These are phyloP conservation scores for Sarcophaga subvicina DNA, from an alignment of 2,888 invertebrate genomes.

Conservation along the genomic window DNA sequence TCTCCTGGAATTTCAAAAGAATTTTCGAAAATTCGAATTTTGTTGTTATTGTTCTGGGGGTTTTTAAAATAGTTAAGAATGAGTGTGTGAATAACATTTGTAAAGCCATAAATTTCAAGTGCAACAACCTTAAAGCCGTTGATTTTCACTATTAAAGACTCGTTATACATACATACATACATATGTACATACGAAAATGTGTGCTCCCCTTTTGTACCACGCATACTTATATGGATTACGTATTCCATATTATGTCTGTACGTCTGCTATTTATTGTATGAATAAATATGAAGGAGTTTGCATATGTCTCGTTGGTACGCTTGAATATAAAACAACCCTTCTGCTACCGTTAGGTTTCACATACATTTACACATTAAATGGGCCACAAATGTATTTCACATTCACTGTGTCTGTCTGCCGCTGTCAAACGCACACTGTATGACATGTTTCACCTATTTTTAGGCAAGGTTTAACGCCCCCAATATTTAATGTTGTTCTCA, in stretches of 20 bases:
- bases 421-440: not conserved
- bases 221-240: not conserved
- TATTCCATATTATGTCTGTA: not conserved
- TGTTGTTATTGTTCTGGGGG: too few species aligned
- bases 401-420: not conserved
- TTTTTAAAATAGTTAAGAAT: slow-evolving; percentile 17
- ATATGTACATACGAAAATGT: not conserved
- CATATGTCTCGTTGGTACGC: slow-evolving; percentile 48
- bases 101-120: slow-evolving; percentile 65
- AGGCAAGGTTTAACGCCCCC: slow-evolving; percentile 56
- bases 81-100: slow-evolving; percentile 52
- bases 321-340: slow-evolving; percentile 57
- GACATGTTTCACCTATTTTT: slow-evolving; percentile 57
- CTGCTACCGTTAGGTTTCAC: slow-evolving; percentile 14
- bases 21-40: too few species aligned
- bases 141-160: slow-evolving; percentile 41
- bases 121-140: slow-evolving; percentile 67
- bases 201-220: not conserved
- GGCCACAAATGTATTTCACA: not conserved
- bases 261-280: slow-evolving; percentile 1
- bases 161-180: not conserved
- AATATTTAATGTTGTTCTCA: not conserved
- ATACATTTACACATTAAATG: slow-evolving; percentile 8
- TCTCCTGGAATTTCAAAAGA: too few species aligned
- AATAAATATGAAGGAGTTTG: slow-evolving; percentile 30